A percentile compares a stretch with the other conserved stretches of the same genome.
Evolutionary conservation across 2,797 vertebrate genomes (phyloP).

Genomic region (Acrossocheilus wenchowensis): DNA sequence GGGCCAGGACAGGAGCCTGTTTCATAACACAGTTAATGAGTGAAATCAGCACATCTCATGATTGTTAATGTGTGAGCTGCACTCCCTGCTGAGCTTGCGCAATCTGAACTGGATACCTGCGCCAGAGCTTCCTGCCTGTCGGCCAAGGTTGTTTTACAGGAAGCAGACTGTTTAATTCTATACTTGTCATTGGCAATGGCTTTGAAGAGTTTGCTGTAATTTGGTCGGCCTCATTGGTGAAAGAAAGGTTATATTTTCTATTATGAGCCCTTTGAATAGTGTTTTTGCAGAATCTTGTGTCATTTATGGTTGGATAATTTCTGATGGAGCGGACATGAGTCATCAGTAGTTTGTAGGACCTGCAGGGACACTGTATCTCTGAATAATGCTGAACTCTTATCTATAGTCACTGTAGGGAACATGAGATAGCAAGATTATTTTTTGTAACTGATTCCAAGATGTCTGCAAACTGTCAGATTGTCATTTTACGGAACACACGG

Average conservation of each 20-base stretch:
- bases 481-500: background rate
- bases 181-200: conserved; percentile 30
- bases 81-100: conserved; percentile 56
- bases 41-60: conserved; percentile 44
- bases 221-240: conserved; percentile 5
- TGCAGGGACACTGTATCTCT: conserved; percentile 3
- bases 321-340: conserved; percentile 6
- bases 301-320: background rate
- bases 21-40: conserved; percentile 50
- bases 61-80: conserved; percentile 41
- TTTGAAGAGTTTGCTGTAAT: conserved; percentile 14
- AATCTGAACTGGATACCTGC: conserved; percentile 57
- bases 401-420: background rate
- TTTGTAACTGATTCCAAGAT: conserved; percentile 20
- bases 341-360: background rate
- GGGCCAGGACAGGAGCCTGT: conserved; percentile 11
- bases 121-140: conserved; percentile 43
- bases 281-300: background rate
- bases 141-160: conserved; percentile 54
- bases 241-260: background rate
- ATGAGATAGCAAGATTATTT: background rate
- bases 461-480: conserved; percentile 13
- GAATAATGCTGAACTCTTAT: conserved; percentile 8
- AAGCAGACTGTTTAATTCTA: conserved; percentile 47
- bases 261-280: background rate